Base-by-base conservation (phyloP, 2,113 vertebrate genomes). In the Phyllopteryx taeniolatus region DNA sequence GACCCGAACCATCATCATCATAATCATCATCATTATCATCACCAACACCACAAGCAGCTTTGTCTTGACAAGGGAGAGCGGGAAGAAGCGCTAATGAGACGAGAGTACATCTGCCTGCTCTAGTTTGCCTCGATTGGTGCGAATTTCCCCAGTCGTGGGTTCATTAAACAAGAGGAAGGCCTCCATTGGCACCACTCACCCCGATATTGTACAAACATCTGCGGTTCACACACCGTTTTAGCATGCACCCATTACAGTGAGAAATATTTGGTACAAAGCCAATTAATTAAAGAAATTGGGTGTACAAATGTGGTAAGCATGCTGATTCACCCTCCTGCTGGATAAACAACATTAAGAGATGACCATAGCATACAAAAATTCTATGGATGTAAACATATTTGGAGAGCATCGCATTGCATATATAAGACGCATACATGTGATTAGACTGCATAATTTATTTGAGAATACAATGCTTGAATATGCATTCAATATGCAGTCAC, bases 61-160 rank as follows among this genome's bases (percentile, higher is more conserved):
- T 20, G 44, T 85, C 66, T 72, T 71, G 44, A 76, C 68, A 54
- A n/a, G 77, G 56, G 54, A 72, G 80, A 59, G 53, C 67, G 47
- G 74, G 67, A 57, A n/a, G 61, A 68, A 33, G 70, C 46, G 67
- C 76, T 88, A 86, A 88, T 80, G 79, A 91, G 81, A 71, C 77
- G 72, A 64, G 72, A 7, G 53, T 79, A n/a, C 72, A 71, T 83
- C 81, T 85, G 81, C 65, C 74, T 73, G 60, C 80, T 73, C 54
- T 68, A 22, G 66, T 77, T 49, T 61, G 61, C 49, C 61, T 82
- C 85, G 79, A 90, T 76, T 88, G 83, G 75, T 56, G 76, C 67
- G 74, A 70, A 72, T 82, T 81, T 75, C 74, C 72, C 73, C 67
- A 33, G 31, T 65, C 72, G 54, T 75, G 20, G 79, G 74, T 68